phyloP scores from a whole-genome alignment of 2,797 vertebrate genomes.

The Carcharodon carcharias region DNA sequence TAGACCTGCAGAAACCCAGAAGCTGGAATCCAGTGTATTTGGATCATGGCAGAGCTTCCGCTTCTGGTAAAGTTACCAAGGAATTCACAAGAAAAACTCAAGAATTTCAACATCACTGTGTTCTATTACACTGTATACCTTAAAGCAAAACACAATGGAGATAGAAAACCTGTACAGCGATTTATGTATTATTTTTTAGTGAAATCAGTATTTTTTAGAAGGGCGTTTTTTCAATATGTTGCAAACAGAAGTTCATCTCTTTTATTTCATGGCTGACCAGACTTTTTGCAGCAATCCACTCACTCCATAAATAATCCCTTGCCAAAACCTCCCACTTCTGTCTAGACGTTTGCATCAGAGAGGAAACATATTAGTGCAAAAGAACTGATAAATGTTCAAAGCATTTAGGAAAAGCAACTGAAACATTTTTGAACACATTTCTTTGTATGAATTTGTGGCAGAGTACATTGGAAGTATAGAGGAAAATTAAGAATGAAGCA shows the following conservation, averaged over 20 bases:
- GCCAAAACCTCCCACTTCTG: slow-evolving; percentile 38
- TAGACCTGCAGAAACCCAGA: too few relatives aligned
- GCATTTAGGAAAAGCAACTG: slow-evolving; percentile 11
- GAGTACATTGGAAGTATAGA: background rate
- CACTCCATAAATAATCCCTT: slow-evolving; percentile 35
- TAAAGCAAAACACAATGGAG: background rate
- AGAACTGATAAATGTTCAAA: slow-evolving; percentile 27
- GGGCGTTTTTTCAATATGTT: background rate
- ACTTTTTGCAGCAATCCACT: slow-evolving; percentile 6
- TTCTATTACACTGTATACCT: background rate
- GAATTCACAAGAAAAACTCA: background rate
- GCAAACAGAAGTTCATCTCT: slow-evolving; percentile 35
- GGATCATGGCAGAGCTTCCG: background rate
- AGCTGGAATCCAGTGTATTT: background rate
- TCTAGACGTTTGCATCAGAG: slow-evolving; percentile 38
- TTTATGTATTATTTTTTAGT: background rate
- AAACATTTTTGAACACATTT: background rate
- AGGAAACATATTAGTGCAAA: slow-evolving; percentile 25
- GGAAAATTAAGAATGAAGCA: background rate
- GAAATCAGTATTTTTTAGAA: background rate
- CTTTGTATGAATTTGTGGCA: background rate
- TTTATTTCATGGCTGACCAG: slow-evolving; percentile 31
- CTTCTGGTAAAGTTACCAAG: background rate
- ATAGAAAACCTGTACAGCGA: background rate
- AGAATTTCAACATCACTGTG: background rate